A percentile compares a stretch with the other conserved stretches of the same genome.
These are phyloP conservation scores for Nezara viridula DNA, from an alignment of 2,888 invertebrate genomes.

Conservation along the genomic window DNA sequence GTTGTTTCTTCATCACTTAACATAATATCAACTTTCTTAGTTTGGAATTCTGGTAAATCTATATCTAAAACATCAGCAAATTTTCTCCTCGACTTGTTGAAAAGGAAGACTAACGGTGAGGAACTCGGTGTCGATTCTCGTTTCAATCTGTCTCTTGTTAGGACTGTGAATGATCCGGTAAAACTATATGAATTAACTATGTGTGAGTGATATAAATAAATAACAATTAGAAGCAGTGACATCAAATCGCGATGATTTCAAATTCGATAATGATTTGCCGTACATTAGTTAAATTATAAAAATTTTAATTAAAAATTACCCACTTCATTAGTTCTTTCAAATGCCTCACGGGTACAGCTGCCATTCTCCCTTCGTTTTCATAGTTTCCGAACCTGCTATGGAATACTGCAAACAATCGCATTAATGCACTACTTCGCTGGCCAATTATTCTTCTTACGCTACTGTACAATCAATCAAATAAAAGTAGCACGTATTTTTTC, in stretches of 20 bases:
- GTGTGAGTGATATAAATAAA: background rate
- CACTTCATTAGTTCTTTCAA: background rate
- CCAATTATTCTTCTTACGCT: background rate
- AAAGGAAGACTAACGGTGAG: background rate
- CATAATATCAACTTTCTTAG: background rate
- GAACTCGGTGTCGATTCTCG: background rate
- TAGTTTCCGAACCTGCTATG: background rate
- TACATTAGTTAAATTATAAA: background rate
- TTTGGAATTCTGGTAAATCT: background rate
- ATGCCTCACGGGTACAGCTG: background rate
- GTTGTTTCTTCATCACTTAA: background rate
- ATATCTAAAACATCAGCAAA: background rate
- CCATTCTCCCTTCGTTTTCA: background rate
- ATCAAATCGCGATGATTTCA: background rate
- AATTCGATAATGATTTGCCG: background rate
- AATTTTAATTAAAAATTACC: background rate
- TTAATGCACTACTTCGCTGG: background rate
- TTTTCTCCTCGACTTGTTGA: slow-evolving; percentile 1
- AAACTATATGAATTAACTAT: background rate
- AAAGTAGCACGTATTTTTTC: background rate
- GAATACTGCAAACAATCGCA: background rate
- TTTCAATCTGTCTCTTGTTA: background rate
- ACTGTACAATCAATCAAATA: background rate
- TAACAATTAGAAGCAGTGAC: background rate
- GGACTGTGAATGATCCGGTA: background rate